Conservation (phyloP, 2,113 vertebrate species). For the Cebus imitator region DNA sequence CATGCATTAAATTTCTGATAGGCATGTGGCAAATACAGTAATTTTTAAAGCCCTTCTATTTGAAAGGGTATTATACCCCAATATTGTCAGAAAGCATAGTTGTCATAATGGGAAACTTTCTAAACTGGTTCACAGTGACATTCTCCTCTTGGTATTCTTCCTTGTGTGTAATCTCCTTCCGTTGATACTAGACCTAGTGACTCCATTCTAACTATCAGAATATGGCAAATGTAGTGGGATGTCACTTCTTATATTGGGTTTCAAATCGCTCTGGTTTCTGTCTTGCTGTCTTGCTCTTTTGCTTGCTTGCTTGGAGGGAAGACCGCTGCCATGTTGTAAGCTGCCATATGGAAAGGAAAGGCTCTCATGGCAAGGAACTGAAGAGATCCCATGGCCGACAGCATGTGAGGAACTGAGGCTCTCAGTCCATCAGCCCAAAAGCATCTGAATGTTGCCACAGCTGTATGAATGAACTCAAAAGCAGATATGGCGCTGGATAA, state of each 20-base stretch:
- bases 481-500: background rate
- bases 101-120: background rate
- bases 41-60: constrained; percentile 16
- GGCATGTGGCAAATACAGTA: background rate
- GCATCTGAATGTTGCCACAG: background rate
- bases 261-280: background rate
- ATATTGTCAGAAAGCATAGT: background rate
- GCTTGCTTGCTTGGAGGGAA: background rate
- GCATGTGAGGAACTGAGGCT: background rate
- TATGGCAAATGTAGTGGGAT: background rate
- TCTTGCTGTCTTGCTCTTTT: background rate
- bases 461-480: background rate
- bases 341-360: background rate
- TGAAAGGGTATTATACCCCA: background rate
- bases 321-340: background rate
- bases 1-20: background rate
- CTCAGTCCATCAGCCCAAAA: background rate
- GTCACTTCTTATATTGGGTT: background rate
- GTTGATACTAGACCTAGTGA: background rate
- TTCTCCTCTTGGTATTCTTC: background rate
- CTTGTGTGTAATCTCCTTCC: background rate
- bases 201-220: background rate
- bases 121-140: background rate
- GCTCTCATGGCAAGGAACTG: background rate
- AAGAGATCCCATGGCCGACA: background rate